Evolutionary conservation across 2,888 invertebrate species (phyloP).

Genomic region (Lycophotia porphyrea): DNA sequence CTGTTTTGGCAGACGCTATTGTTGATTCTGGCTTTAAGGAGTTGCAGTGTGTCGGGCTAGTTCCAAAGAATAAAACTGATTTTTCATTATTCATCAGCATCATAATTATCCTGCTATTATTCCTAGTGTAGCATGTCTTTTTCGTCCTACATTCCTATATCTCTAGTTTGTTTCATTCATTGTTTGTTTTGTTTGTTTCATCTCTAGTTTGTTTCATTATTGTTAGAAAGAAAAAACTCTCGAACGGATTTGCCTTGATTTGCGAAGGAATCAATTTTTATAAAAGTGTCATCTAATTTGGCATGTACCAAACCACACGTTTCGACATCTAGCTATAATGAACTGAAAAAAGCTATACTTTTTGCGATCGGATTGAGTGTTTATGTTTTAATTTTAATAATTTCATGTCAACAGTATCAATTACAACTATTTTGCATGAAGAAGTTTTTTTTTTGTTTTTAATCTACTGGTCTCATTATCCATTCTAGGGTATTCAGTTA

Average conservation of each 20-base stretch:
- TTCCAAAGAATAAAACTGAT: not conserved
- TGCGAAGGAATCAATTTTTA: not conserved
- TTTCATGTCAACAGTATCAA: not conserved
- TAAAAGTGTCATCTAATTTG: not conserved
- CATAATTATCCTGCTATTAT: not conserved
- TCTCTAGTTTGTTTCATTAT: not conserved
- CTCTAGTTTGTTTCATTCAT: no score
- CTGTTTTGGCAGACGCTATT: not conserved
- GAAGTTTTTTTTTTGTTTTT: not conserved
- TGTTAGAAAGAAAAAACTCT: not conserved
- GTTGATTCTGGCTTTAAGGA: not conserved
- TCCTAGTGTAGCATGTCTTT: not conserved
- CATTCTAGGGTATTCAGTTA: slow-evolving; percentile 16
- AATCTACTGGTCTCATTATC: not conserved
- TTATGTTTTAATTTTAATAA: not conserved
- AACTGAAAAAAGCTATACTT: not conserved
- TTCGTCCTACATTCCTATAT: not conserved
- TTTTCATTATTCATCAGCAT: not conserved
- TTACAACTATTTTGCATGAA: not conserved
- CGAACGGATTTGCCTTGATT: not conserved
- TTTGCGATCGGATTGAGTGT: not conserved
- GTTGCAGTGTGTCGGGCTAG: not conserved
- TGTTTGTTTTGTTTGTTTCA: no score
- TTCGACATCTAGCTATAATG: not conserved
- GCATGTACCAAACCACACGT: not conserved